phyloP scores from a whole-genome alignment of 2,797 vertebrate genomes.

The Lagocephalus sceleratus region DNA sequence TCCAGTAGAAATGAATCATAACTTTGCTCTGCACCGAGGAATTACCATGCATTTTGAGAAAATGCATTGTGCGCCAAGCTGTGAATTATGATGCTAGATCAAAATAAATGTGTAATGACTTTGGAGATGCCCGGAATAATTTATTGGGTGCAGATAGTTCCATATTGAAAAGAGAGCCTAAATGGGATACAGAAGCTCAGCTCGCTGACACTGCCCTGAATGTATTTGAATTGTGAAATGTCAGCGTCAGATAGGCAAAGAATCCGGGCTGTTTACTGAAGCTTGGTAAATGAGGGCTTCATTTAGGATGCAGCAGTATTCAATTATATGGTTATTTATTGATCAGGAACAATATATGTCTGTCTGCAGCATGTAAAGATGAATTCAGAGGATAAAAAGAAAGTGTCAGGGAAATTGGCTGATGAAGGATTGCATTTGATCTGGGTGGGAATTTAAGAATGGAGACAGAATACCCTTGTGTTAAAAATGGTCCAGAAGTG shows the following conservation, averaged over 20 bases:
- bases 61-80: conserved; percentile 91
- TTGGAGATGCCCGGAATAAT: conserved; percentile 87
- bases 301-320: conserved; percentile 77
- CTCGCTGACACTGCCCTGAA: conserved; percentile 60
- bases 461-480: conserved; percentile 69
- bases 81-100: conserved; percentile 97
- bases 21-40: conserved; percentile 94
- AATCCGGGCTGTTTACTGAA: conserved; percentile 74
- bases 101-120: conserved; percentile 92
- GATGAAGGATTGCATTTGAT: conserved; percentile 77
- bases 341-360: conserved; percentile 77
- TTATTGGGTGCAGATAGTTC: conserved; percentile 81
- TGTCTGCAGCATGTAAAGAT: conserved; percentile 71
- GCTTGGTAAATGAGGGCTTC: conserved; percentile 78
- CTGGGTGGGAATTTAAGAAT: conserved; percentile 69
- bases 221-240: conserved; percentile 76
- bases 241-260: conserved; percentile 75
- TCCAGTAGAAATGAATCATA: conserved; percentile 99
- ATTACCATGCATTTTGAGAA: conserved; percentile 98
- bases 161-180: conserved; percentile 69
- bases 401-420: conserved; percentile 74
- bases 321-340: conserved; percentile 80
- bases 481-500: conserved; percentile 58
- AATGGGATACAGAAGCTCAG: conserved; percentile 60
- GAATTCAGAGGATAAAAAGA: conserved; percentile 71